Evolutionary conservation across 2,888 invertebrate genomes (phyloP).

Genomic region (Caenorhabditis afra): DNA sequence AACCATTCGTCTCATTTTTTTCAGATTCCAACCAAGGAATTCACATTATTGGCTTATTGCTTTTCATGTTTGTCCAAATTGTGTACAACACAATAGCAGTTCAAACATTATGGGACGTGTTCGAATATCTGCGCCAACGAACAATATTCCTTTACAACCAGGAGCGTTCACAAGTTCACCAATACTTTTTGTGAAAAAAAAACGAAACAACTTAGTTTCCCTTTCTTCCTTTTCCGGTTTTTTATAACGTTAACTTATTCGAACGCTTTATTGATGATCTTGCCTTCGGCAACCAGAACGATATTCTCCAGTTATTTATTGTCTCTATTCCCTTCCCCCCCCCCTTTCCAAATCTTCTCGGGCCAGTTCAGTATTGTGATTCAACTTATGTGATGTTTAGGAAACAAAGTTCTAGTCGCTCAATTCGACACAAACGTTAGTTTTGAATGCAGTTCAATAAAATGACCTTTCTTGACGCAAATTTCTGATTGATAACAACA

Average conservation of each 20-base stretch:
- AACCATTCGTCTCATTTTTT: conserved; percentile 7
- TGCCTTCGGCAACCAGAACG: too few species aligned
- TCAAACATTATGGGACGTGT: conserved; percentile 63
- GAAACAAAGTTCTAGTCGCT: conserved; percentile 21
- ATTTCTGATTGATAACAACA: conserved; percentile 3
- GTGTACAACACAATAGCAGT: conserved; percentile 66
- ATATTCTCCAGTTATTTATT: conserved; percentile 18
- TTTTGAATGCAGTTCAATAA: neutral
- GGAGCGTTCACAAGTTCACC: conserved; percentile 59
- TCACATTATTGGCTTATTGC: conserved; percentile 65
- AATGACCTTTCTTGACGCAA: neutral
- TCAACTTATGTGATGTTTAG: conserved; percentile 54
- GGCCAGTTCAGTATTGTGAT: conserved; percentile 52
- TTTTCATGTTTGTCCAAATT: conserved; percentile 65
- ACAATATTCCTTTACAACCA: conserved; percentile 63
- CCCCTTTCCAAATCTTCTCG: conserved; percentile 30
- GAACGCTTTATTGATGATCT: neutral
- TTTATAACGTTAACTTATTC: conserved; percentile 15
- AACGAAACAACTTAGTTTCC: neutral
- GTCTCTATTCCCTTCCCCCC: conserved; percentile 9
- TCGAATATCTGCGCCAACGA: conserved; percentile 63
- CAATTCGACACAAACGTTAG: too few species aligned
- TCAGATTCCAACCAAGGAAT: conserved; percentile 66
- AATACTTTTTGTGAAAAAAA: conserved; percentile 49
- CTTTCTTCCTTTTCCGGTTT: neutral